Conservation (phyloP, 2,113 vertebrate species). For the Corythornis madagascariensis region DNA sequence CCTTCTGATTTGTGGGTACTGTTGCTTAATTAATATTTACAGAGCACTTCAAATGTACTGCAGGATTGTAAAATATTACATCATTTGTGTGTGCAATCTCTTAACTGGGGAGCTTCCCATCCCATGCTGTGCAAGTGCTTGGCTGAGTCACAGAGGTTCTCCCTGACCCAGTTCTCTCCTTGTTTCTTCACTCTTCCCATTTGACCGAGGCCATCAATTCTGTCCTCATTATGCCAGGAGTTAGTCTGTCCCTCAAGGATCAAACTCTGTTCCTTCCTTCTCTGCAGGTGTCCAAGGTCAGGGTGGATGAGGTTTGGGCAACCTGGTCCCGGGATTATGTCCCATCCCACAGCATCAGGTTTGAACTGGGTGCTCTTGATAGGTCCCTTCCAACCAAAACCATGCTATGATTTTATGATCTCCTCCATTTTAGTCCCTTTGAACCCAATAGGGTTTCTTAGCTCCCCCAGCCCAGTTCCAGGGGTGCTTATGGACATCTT, state of each 20-base stretch:
- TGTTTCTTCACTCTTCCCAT: neutral
- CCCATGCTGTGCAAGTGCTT: fast-evolving
- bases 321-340: neutral
- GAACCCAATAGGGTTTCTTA: neutral
- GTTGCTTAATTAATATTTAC: neutral
- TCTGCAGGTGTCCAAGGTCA: neutral
- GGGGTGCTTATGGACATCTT: neutral
- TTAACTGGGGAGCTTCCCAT: neutral
- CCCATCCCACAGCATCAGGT: neutral
- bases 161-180: neutral
- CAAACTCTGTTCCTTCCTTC: neutral
- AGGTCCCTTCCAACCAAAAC: neutral
- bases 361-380: neutral
- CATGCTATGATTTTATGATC: neutral
- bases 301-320: neutral
- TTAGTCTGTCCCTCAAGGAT: neutral
- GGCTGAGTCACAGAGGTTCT: neutral
- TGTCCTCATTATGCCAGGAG: neutral
- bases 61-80: neutral
- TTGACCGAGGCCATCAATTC: neutral
- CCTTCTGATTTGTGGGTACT: neutral
- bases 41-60: neutral
- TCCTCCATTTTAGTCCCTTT: neutral
- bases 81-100: neutral
- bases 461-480: neutral